Base-by-base conservation (phyloP, 2,113 vertebrate genomes). In the Laterallus jamaicensis region DNA sequence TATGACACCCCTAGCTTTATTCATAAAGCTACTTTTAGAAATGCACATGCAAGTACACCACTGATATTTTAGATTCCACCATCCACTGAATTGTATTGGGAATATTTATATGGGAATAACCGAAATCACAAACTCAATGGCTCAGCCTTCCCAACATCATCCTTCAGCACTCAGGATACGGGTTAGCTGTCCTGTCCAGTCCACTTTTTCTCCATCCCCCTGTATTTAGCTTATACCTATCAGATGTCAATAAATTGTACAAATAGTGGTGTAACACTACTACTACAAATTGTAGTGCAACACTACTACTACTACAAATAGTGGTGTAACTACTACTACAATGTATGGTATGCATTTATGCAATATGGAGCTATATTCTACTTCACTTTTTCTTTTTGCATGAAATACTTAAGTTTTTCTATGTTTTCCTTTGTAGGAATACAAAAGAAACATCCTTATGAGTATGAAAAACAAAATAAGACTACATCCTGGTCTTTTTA, bases 301-400 rank as follows among this genome's bases (percentile, higher is more conserved):
- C 39, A n/a, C n/a, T n/a, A 39, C 39, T 39, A 39, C 39, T 39
- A 39, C 39, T 80, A 80, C 37, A 77, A 63, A 81, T 55, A 94
- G 35, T 42, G 15, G 42, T 42, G 42, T 42, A 42, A 42, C 42
- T 42, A 42, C 42, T 42, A 42, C 42, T 42, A 42, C 42, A 42
- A 42, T 42, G 42, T 42, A 42, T 42, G 42, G 42, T 42, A 42
- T 42, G 42, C 42, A 42, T 42, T 42, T 70, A 82, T 71, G 60
- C 5, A 10, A 63, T 90, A 90, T 19, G 37, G 37, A 92, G 32
- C 20, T 85, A 84, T 64, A 60, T 80, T 70, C 62, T n/a, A 60
- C 18, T 82, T 86, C 22, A 82, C 78, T 90, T 86, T 89, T 90
- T 90, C 37, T 82, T 88, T 92, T 86, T 69, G 21, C 54, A 84